These are phyloP conservation scores for Plagodis pulveraria DNA, from an alignment of 2,888 invertebrate genomes.

Conservation along the genomic window DNA sequence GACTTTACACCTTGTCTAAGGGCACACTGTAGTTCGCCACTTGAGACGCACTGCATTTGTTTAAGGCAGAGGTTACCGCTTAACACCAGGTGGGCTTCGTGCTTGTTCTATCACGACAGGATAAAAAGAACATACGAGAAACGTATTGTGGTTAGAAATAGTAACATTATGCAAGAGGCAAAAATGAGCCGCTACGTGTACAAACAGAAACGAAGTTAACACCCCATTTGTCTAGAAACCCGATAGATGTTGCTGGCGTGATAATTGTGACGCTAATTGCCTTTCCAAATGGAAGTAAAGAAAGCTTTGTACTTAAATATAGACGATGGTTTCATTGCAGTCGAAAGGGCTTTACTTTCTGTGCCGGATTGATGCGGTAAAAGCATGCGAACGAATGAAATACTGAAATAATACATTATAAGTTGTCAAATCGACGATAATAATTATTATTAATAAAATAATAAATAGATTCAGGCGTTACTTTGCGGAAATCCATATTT, in stretches of 20 bases:
- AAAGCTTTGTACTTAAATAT: conserved; percentile 25
- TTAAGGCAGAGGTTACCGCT: no score
- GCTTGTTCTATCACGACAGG: no score
- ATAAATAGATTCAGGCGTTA: no score
- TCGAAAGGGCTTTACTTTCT: conserved; percentile 1
- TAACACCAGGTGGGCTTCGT: no score
- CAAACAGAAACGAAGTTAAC: conserved; percentile 8
- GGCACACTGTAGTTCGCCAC: no score
- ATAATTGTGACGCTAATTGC: conserved; percentile 27
- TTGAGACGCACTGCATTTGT: no score
- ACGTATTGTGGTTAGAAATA: neutral
- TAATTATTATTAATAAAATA: no score
- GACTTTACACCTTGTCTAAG: no score
- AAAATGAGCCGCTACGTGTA: conserved; percentile 1
- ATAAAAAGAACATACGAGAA: no score
- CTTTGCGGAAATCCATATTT: no score
- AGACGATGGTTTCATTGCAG: conserved; percentile 6
- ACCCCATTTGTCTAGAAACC: conserved; percentile 23
- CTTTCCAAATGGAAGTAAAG: conserved; percentile 20
- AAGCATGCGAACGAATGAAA: neutral
- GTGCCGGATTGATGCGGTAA: neutral
- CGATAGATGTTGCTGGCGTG: conserved; percentile 19
- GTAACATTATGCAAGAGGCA: conserved; percentile 1
- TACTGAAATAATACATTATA: no score
- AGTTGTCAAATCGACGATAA: no score